Evolutionary conservation across 2,888 invertebrate species (phyloP).

Genomic region (Ethmia dodecea): DNA sequence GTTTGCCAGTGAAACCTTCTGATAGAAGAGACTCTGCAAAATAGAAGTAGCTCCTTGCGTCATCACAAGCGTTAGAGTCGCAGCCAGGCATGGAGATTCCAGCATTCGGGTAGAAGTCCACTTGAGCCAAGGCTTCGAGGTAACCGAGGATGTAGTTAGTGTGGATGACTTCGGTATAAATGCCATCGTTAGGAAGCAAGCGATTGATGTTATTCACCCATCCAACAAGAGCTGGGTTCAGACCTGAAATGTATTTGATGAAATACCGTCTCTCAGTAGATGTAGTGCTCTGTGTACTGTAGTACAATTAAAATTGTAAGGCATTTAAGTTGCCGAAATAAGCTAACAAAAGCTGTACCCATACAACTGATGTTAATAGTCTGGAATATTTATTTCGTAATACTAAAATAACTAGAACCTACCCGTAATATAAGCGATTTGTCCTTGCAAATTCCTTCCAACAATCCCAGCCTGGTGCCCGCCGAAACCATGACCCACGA

Average conservation of each 20-base stretch:
- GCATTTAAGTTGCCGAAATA: too few relatives aligned
- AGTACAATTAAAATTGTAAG: too few relatives aligned
- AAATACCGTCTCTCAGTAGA: too few relatives aligned
- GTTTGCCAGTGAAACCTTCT: constrained; percentile 45
- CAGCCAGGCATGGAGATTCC: constrained; percentile 57
- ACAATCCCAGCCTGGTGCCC: constrained; percentile 51
- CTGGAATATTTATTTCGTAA: too few relatives aligned
- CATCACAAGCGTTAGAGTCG: constrained; percentile 43
- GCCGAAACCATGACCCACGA: constrained; percentile 51
- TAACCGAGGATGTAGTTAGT: constrained; percentile 50
- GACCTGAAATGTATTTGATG: constrained; percentile 27
- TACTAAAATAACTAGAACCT: too few relatives aligned
- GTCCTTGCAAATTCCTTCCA: constrained; percentile 41
- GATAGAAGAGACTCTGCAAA: constrained; percentile 45
- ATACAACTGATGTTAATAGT: too few relatives aligned
- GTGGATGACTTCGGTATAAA: constrained; percentile 55
- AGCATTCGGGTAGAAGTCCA: constrained; percentile 56
- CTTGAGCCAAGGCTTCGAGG: constrained; percentile 38
- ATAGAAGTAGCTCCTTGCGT: constrained; percentile 42
- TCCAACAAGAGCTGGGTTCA: constrained; percentile 50
- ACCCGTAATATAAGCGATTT: constrained; percentile 51
- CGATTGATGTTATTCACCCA: constrained; percentile 46
- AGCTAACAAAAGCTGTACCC: too few relatives aligned
- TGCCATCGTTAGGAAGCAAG: constrained; percentile 38
- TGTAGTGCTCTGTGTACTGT: too few relatives aligned